Conservation (phyloP, 2,888 invertebrate genomes). For the Acleris cristana region DNA sequence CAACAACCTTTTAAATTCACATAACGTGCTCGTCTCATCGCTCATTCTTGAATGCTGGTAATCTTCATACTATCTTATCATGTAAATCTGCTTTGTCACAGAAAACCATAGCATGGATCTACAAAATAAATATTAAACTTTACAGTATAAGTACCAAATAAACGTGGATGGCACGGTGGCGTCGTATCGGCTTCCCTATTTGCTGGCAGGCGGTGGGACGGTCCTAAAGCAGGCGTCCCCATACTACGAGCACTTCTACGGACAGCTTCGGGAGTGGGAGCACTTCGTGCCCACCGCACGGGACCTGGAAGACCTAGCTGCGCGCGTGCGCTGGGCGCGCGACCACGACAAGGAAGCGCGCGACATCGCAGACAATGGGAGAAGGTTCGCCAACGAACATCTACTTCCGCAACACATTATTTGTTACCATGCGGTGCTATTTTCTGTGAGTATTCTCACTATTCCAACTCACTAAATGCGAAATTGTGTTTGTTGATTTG, state of each 20-base stretch:
- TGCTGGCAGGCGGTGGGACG: slow-evolving; percentile 93
- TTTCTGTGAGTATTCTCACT: slow-evolving; percentile 51
- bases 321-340: slow-evolving; percentile 91
- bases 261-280: slow-evolving; percentile 87
- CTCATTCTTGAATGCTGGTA: too few species aligned
- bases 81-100: too few species aligned
- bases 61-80: too few species aligned
- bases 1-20: too few species aligned
- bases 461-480: too few species aligned
- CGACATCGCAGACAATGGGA: slow-evolving; percentile 86
- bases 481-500: too few species aligned
- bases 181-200: slow-evolving; percentile 96
- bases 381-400: slow-evolving; percentile 89
- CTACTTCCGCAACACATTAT: slow-evolving; percentile 92
- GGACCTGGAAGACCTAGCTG: slow-evolving; percentile 91
- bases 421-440: slow-evolving; percentile 91
- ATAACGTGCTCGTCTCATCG: too few species aligned
- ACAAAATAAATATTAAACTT: slow-evolving; percentile 45
- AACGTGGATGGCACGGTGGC: slow-evolving; percentile 98
- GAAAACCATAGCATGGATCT: too few species aligned
- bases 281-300: slow-evolving; percentile 93
- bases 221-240: slow-evolving; percentile 96
- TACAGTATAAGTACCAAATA: slow-evolving; percentile 96
- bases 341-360: slow-evolving; percentile 87
- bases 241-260: slow-evolving; percentile 98